phyloP scores from a whole-genome alignment of 2,113 vertebrate species.

The Micronycteris hirsuta region DNA sequence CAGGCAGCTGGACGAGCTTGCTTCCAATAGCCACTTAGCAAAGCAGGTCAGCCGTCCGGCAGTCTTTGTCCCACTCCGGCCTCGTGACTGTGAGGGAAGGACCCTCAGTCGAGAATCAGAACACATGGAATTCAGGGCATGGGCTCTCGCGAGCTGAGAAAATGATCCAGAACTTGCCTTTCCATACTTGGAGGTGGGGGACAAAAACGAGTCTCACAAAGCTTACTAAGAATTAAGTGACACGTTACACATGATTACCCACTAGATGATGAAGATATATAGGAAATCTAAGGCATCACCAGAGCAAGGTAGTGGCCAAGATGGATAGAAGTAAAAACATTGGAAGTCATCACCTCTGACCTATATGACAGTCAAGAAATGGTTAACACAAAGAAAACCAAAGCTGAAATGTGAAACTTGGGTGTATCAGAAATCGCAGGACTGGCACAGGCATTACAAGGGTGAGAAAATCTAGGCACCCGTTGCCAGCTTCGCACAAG shows the following conservation, averaged over 20 bases:
- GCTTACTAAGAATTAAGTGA: background rate
- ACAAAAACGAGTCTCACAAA: background rate
- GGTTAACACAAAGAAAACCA: background rate
- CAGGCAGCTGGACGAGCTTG: fast-evolving
- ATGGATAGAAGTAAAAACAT: background rate
- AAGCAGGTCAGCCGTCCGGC: background rate
- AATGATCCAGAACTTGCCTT: background rate
- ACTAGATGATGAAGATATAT: background rate
- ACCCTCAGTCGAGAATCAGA: background rate
- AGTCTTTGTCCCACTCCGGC: background rate
- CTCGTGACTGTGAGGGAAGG: fast-evolving
- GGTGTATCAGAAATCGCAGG: background rate
- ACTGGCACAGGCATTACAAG: background rate
- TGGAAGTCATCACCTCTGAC: background rate
- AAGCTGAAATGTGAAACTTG: background rate
- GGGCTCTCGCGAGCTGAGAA: background rate
- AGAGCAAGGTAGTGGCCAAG: background rate
- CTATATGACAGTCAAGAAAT: background rate
- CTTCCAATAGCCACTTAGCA: background rate
- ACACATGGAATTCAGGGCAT: background rate
- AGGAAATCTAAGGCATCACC: background rate
- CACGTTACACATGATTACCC: background rate
- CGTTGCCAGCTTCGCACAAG: background rate
- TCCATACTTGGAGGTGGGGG: background rate
- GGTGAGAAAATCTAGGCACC: background rate